Base-by-base conservation (phyloP, 2,888 invertebrate species). In the Drosophila trichaetosa region DNA sequence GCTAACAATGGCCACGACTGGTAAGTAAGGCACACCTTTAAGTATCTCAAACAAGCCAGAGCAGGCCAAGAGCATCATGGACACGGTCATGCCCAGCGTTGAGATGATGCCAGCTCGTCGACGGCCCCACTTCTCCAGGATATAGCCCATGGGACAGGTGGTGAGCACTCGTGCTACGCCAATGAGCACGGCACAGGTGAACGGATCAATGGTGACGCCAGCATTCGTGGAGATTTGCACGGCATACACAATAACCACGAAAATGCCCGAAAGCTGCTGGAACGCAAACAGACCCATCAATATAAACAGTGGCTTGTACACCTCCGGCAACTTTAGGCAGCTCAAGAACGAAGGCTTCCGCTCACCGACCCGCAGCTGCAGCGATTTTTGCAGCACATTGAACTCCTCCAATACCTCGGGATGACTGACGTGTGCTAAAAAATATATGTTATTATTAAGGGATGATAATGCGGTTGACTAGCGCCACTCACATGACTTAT, bases 201-300 rank as follows among this genome's bases (percentile, higher is more conserved):
- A 96, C 62, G 95, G 95, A 87, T 96, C 94, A 27, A 96, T 93
- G 2, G 94, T 94, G 34, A 94, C 94, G 1, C 95, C 95, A 0
- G 96, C 93, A 51, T 95, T 94, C 69, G 94, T 94, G 71, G 96
- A 94, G 54, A 96, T 95, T 80, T 95, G 94, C 56, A 96, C 95
- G 0, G 96, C 96, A 90, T 96, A 96, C 74, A 96, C 96, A 2
- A 95, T 95, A 1, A 96, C 94, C 0, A 96, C 96, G 76, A 96
- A 96, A 1, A 96, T 95, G 2, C 96, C 96, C 8, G 96, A 95
- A 82, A 96, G 95, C 87, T 96, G 96, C 69, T 95, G 95, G 10
- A 95, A 95, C 13, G 95, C 93, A 85, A 96, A 96, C 80, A 96
- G 95, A 2, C 95, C 91, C 60, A 95, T 94, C 93, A 96, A 94